A percentile compares a stretch with the other conserved stretches of the same genome.
Conservation (phyloP, 1,140 invertebrate genomes). For the Pygmarrhopalites habei region DNA sequence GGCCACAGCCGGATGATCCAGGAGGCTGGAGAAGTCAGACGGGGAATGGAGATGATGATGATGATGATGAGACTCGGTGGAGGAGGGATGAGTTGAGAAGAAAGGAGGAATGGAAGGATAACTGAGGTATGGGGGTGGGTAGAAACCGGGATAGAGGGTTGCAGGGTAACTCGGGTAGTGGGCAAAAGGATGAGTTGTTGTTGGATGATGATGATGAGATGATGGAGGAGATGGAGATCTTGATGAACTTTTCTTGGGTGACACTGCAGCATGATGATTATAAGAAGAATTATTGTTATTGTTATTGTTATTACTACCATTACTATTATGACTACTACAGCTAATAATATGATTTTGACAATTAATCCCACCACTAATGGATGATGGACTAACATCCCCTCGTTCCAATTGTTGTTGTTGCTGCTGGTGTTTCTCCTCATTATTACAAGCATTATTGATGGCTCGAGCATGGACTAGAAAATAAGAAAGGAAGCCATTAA, state of each 20-base stretch:
- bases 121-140: conserved; percentile 28
- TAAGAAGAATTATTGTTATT: conserved; percentile 8
- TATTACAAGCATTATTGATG: conserved; percentile 14
- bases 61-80: conserved; percentile 21
- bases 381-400: conserved; percentile 9
- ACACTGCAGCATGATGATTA: conserved; percentile 17
- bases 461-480: background rate
- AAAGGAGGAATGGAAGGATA: conserved; percentile 24
- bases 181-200: conserved; percentile 19
- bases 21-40: conserved; percentile 21
- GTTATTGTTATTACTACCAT: conserved; percentile 9
- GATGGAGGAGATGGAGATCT: conserved; percentile 27
- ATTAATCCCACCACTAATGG: conserved; percentile 7
- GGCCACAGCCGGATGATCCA: conserved; percentile 13
- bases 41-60: conserved; percentile 15
- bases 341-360: conserved; percentile 10
- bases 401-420: background rate
- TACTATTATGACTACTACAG: background rate
- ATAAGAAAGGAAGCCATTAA: background rate
- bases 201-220: conserved; percentile 8
- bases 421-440: conserved; percentile 5
- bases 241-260: conserved; percentile 23
- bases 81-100: conserved; percentile 22
- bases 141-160: conserved; percentile 32
- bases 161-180: conserved; percentile 26